phyloP scores from a whole-genome alignment of 2,113 vertebrate species.

The Ramphastos sulfuratus region DNA sequence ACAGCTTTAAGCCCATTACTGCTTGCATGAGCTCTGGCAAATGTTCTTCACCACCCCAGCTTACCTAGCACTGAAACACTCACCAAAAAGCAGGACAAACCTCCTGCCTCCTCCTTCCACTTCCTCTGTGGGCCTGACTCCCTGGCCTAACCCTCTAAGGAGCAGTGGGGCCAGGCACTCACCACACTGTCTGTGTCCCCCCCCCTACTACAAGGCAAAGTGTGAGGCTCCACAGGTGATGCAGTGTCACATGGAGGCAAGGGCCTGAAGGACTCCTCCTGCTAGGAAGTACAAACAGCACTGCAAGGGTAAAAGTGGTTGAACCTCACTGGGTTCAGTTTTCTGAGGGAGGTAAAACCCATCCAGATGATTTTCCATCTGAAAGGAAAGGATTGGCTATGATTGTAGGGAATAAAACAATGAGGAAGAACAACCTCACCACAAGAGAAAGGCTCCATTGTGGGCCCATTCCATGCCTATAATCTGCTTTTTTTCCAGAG shows the following conservation, averaged over 20 bases:
- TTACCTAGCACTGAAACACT: slow-evolving; percentile 4
- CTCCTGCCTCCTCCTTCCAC: slow-evolving; percentile 1
- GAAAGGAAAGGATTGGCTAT: not conserved
- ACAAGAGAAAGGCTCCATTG: slow-evolving; percentile 11
- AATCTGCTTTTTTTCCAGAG: not conserved
- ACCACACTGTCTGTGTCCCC: accelerated
- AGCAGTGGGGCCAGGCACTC: not conserved
- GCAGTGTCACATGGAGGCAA: not conserved
- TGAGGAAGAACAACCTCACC: not conserved
- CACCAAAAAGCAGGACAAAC: not conserved
- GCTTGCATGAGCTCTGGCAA: not conserved
- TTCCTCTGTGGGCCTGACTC: not conserved
- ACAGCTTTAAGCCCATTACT: not conserved
- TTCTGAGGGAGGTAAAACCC: not conserved
- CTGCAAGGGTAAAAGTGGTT: not conserved
- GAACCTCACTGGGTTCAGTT: not conserved
- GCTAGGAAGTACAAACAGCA: not conserved
- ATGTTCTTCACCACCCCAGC: not conserved
- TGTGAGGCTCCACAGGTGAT: not conserved
- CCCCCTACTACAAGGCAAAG: not conserved
- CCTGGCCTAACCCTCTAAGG: not conserved
- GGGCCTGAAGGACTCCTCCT: not conserved
- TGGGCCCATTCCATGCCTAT: slow-evolving; percentile 12
- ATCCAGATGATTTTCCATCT: not conserved
- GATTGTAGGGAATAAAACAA: slow-evolving; percentile 2